Base-by-base conservation (phyloP, 2,113 vertebrate species). In the Oncorhynchus tshawytscha region DNA sequence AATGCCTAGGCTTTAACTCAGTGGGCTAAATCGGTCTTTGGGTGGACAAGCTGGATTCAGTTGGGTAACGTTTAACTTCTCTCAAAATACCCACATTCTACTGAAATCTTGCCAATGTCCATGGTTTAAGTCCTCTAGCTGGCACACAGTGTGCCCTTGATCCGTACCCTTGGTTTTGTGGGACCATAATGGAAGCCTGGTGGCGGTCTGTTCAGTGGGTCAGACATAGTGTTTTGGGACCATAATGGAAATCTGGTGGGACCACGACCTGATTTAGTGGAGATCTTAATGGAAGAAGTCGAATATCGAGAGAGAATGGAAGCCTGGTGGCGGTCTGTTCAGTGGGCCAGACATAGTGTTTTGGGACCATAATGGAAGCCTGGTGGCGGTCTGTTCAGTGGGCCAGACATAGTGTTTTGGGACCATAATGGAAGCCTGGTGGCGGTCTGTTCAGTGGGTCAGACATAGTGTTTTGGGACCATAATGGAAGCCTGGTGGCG, bases 151-250 rank as follows among this genome's bases (percentile, higher is more conserved):
- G 54, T 57, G 54, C 54, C 7, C 54, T 20, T 45, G 39, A 9
- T 20, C 4, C 0, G 4, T 57, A 7, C 54, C 54, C 54, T 20
- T 20, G 84, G 79, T 81, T 86, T 82, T 88, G 81, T 86, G 86
- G 87, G 85, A 84, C 79, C 82, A 67, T 90, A 85, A 88, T n/a
- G n/a, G n/a, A n/a, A n/a, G n/a, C n/a, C n/a, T 89, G 65, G 79
- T 34, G 13, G 12, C 2, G 49, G 79, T 34, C 77, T 75, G 71
- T 81, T 34, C 31, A 24, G 67, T 29, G 29, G 29, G 29, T 4
- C 29, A 29, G 29, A 29, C 29, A 29, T 29, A 29, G 78, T 81
- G 79, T 81, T 85, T 71, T 87, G 27, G 82, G 87, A 77, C 79
- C 79, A 83, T 89, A 85, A 90, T 25, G 25, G 25, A 25, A 25